Conservation (phyloP, 2,888 invertebrate genomes). For the Idaea aversata region DNA sequence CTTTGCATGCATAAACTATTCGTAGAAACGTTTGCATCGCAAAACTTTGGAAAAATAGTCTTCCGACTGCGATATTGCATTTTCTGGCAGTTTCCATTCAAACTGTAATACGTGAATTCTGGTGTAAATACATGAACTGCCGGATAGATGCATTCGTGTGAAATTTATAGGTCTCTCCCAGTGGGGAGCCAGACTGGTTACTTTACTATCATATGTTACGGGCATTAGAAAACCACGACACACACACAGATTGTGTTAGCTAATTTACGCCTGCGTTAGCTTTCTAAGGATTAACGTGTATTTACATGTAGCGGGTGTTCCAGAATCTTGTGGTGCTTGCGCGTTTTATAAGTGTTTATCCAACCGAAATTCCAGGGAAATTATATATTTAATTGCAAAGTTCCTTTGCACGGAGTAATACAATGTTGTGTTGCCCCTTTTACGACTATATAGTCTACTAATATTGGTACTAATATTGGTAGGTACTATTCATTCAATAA, state of each 20-base stretch:
- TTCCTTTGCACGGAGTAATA: not conserved
- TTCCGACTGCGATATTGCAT: conserved; percentile 24
- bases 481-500: not conserved
- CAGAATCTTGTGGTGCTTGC: not conserved
- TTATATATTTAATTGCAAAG: not conserved
- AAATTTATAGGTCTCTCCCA: conserved; percentile 69
- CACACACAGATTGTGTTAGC: conserved; percentile 15
- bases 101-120: conserved; percentile 23
- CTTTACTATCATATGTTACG: conserved; percentile 38
- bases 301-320: not conserved
- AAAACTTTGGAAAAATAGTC: conserved; percentile 21
- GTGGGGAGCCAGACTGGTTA: conserved; percentile 42
- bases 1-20: conserved; percentile 25
- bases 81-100: conserved; percentile 42
- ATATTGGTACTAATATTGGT: too few relatives aligned
- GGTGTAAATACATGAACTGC: conserved; percentile 18
- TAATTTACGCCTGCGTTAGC: conserved; percentile 16
- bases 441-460: too few relatives aligned
- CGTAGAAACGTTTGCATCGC: conserved; percentile 21
- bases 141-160: conserved; percentile 38
- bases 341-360: not conserved
- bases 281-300: not conserved
- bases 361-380: not conserved
- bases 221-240: conserved; percentile 46
- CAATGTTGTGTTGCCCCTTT: too few relatives aligned